Evolutionary conservation across 2,113 vertebrate genomes (phyloP).

Genomic region (Apeltes quadracus): DNA sequence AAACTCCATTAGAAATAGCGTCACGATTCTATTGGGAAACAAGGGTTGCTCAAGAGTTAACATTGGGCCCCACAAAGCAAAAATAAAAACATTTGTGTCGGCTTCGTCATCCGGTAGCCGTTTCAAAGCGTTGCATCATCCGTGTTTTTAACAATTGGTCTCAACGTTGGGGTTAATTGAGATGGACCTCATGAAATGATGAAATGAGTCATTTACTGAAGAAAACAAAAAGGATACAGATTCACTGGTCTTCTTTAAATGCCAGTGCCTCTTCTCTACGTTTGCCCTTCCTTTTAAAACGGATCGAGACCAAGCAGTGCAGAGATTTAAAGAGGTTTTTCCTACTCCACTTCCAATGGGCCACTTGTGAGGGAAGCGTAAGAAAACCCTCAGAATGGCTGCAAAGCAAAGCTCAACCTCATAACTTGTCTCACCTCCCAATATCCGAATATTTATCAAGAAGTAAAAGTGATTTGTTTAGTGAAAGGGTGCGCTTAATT

Average conservation of each 20-base stretch:
- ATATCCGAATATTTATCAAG: neutral
- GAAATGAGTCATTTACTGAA: neutral
- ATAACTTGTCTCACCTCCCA: neutral
- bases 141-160: slow-evolving; percentile 17
- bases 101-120: neutral
- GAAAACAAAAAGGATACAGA: slow-evolving; percentile 17
- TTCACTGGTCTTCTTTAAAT: neutral
- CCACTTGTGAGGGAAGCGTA: neutral
- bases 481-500: neutral
- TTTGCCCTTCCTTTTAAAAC: neutral
- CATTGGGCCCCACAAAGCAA: slow-evolving; percentile 37
- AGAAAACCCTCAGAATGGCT: neutral
- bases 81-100: neutral
- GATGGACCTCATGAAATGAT: slow-evolving; percentile 12
- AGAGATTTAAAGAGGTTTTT: neutral
- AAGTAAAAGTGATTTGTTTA: neutral
- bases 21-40: slow-evolving; percentile 64
- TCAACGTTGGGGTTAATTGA: neutral
- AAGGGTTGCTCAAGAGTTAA: slow-evolving; percentile 53
- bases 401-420: neutral
- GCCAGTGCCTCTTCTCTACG: neutral
- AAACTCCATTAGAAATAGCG: slow-evolving; percentile 69
- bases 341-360: neutral
- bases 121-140: slow-evolving; percentile 37
- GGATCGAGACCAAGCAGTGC: neutral